Evolutionary conservation across 92 coral and sea anemone species (phyloP), one percentile per base, ranked within the genome.

Genomic region (Plumapathes pennacea): DNA sequence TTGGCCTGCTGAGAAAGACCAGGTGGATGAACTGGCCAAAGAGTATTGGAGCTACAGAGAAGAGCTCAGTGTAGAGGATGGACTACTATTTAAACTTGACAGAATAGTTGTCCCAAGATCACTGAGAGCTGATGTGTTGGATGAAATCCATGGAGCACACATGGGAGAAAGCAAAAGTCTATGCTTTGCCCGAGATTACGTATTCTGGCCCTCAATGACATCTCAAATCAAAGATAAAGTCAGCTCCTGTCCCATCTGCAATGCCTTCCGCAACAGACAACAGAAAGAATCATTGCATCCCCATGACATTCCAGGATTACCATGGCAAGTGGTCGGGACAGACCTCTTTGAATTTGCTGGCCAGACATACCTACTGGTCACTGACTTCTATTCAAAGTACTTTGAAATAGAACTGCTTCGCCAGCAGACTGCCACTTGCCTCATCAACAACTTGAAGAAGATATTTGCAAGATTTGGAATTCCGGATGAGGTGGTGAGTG

Each of bases 241-340:
- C 54, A 38, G 61, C 10, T 79, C 62, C 0, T 79, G 80, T 23
- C 14, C 40, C 0, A 54, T 72, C 1, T 80, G 86, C 31, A 78
- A 79, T 41, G 66, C 80, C 10, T 71, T 71, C 24, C 44, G 69
- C 0, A 54, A 54, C 25, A 40, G 54, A 46, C 77, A 72, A 46
- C 82, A 43, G 50, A 76, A 22, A 47, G 67, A 76, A 44, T 26
- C 83, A 23, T 52, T 65, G 40, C 57, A 58, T 38, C 64, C 77
- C 7, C 84, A 59, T 44, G 77, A 77, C 44, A 68, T 83, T 49
- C 89, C 84, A 6, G 76, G 73, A 10, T 30, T 83, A 20, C 84
- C 80, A 3, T 69, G 70, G 84, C 67, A 83, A 25, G 58, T 69
- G 0, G 84, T 69, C 21, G 73, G 77, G 4, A 83, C 89, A 37